A percentile compares a stretch with the other conserved stretches of the same genome.
These are phyloP conservation scores for Mesorhabditis spiculigera DNA, from an alignment of 2,888 invertebrate species.

Conservation along the genomic window DNA sequence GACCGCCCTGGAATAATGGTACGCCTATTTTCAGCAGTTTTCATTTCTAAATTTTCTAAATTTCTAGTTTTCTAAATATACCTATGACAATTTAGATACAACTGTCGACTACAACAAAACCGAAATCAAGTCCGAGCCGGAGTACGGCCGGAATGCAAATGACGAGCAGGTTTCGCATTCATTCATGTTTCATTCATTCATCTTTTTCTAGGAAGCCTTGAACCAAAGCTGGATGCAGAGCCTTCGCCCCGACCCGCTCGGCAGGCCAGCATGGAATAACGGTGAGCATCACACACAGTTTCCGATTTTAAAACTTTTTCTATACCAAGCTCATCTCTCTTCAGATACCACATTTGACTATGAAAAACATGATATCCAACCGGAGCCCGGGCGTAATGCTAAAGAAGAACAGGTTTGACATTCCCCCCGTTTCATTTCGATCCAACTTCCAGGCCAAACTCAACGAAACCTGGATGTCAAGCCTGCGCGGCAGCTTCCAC, in stretches of 20 bases:
- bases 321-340: too few species aligned
- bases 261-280: conserved; percentile 31
- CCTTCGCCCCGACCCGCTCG: conserved; percentile 2
- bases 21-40: neutral
- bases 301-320: too few species aligned
- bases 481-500: neutral
- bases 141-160: neutral
- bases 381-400: neutral
- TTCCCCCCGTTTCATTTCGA: neutral
- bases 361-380: neutral
- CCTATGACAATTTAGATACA: neutral
- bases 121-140: neutral
- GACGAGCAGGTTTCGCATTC: neutral
- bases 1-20: conserved; percentile 3
- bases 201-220: conserved; percentile 1
- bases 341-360: conserved; percentile 2
- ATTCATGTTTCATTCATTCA: too few species aligned
- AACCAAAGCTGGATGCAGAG: conserved; percentile 4
- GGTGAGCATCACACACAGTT: conserved; percentile 9
- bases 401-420: neutral
- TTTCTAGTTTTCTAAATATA: too few species aligned
- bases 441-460: neutral
- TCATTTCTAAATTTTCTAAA: too few species aligned
- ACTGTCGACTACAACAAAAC: neutral
- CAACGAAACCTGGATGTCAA: conserved; percentile 1